Conservation (phyloP, 1,140 invertebrate genomes). For the Drosophila mayri region DNA sequence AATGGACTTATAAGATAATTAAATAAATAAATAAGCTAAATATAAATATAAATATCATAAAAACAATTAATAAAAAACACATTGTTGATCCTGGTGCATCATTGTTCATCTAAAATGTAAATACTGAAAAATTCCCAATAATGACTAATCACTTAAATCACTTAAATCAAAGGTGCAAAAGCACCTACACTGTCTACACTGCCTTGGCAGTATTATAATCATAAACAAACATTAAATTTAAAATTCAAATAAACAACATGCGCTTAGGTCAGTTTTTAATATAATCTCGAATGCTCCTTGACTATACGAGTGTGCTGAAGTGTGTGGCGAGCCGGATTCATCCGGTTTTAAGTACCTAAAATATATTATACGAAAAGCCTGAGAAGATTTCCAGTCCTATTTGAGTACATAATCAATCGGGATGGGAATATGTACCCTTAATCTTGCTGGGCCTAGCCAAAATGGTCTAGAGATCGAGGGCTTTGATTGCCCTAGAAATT, state of each 20-base stretch:
- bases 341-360: not conserved
- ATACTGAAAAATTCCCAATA: not conserved
- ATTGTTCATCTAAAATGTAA: not conserved
- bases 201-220: not conserved
- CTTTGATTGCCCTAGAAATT: not conserved
- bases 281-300: conserved; percentile 20
- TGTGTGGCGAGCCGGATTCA: conserved; percentile 17
- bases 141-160: conserved; percentile 8
- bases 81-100: not conserved
- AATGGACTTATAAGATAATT: too few relatives aligned
- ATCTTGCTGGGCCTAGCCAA: not conserved
- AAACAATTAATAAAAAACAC: too few relatives aligned
- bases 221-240: conserved; percentile 22
- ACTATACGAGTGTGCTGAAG: conserved; percentile 5
- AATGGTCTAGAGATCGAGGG: conserved; percentile 11
- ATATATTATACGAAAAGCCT: not conserved
- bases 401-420: conserved; percentile 18
- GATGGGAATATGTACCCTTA: conserved; percentile 3
- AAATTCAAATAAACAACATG: conserved; percentile 41
- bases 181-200: not conserved
- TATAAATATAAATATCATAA: too few relatives aligned
- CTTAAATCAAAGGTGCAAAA: conserved; percentile 24
- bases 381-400: conserved; percentile 6
- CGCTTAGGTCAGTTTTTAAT: conserved; percentile 53
- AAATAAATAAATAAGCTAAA: too few relatives aligned